These are phyloP conservation scores for Coenonympha glycerion DNA, from an alignment of 2,888 invertebrate species.

Conservation along the genomic window DNA sequence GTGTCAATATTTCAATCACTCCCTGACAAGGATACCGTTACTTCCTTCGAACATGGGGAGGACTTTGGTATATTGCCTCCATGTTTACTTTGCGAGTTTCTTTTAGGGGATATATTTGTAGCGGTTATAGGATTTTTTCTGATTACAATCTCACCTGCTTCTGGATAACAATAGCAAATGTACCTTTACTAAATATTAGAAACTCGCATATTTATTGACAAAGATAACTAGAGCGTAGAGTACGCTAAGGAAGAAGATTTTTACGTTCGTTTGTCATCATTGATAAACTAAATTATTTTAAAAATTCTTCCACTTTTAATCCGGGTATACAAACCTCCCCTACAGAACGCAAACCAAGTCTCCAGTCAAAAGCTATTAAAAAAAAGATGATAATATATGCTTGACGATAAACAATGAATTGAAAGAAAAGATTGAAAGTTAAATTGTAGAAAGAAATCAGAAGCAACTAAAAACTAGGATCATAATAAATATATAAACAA, in stretches of 20 bases:
- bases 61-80: constrained; percentile 14
- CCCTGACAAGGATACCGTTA: constrained; percentile 19
- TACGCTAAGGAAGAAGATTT: too few relatives aligned
- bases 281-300: too few relatives aligned
- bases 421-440: not conserved
- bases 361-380: too few relatives aligned
- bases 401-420: too few relatives aligned
- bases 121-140: not conserved
- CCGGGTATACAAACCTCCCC: too few relatives aligned
- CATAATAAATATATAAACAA: not conserved
- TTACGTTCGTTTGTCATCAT: too few relatives aligned
- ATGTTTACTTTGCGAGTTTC: constrained; percentile 21
- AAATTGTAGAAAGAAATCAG: not conserved
- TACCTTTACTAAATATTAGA: not conserved
- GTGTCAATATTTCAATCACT: constrained; percentile 20
- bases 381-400: too few relatives aligned
- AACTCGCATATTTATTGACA: too few relatives aligned
- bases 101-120: constrained; percentile 1
- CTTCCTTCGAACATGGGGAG: constrained; percentile 10
- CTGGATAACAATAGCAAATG: not conserved
- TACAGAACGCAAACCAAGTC: too few relatives aligned
- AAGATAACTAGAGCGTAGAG: too few relatives aligned
- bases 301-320: too few relatives aligned
- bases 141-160: not conserved
- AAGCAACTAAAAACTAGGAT: not conserved